Percentiles rank a stretch among this genome's conserved stretches.
Evolutionary conservation across 2,113 vertebrate species (phyloP).

Genomic region (Cottus gobio): DNA sequence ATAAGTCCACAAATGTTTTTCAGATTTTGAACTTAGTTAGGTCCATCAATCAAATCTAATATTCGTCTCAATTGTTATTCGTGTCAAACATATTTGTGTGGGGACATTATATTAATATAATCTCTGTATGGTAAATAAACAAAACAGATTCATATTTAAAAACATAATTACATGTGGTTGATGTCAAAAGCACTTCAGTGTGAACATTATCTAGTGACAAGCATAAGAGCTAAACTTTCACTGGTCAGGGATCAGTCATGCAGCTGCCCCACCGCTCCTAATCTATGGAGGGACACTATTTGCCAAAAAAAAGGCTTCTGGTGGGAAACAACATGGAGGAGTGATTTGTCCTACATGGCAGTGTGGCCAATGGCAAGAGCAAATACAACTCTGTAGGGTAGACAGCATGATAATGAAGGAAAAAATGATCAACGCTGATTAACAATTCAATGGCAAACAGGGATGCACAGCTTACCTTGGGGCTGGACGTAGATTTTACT

Average conservation of each 20-base stretch:
- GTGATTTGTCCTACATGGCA: slow-evolving; percentile 52
- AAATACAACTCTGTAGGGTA: slow-evolving; percentile 48
- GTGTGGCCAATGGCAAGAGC: slow-evolving; percentile 63
- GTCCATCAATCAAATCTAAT: neutral
- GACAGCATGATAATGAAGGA: slow-evolving; percentile 55
- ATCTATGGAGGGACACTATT: slow-evolving; percentile 55
- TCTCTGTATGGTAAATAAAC: neutral
- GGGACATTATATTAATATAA: neutral
- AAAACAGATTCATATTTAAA: neutral
- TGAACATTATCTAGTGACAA: slow-evolving; percentile 39
- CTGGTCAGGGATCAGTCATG: slow-evolving; percentile 36
- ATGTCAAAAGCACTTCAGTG: slow-evolving; percentile 23
- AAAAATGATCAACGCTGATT: slow-evolving; percentile 64
- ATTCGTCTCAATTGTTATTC: neutral
- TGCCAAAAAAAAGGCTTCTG: slow-evolving; percentile 60
- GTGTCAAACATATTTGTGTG: neutral
- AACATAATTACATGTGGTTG: neutral
- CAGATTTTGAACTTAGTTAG: neutral
- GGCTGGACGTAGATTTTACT: slow-evolving; percentile 90
- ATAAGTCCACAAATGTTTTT: neutral
- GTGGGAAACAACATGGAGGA: slow-evolving; percentile 60
- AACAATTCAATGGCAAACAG: slow-evolving; percentile 50
- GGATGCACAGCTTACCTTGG: slow-evolving; percentile 88
- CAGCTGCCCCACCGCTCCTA: slow-evolving; percentile 43
- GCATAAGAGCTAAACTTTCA: slow-evolving; percentile 32